Conservation (phyloP, 2,797 vertebrate genomes). For the Brotula barbata region DNA sequence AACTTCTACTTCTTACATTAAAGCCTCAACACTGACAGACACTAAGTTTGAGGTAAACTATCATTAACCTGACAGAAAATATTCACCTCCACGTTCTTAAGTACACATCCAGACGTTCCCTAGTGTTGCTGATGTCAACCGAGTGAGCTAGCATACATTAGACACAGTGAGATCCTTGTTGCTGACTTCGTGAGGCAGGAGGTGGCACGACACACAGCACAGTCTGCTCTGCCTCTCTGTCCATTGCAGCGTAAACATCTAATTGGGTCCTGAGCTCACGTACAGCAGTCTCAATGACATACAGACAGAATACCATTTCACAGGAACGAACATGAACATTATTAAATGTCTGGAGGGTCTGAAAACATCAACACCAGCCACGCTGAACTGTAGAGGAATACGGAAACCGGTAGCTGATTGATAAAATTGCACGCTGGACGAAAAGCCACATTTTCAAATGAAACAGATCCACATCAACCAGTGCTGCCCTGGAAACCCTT, state of each 20-base stretch:
- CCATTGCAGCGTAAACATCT: slow-evolving; percentile 4
- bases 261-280: not conserved
- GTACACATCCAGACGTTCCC: slow-evolving; percentile 15
- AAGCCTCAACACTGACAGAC: slow-evolving; percentile 17
- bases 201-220: slow-evolving; percentile 26
- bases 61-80: slow-evolving; percentile 41
- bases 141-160: slow-evolving; percentile 20
- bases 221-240: slow-evolving; percentile 16
- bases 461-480: slow-evolving; percentile 13
- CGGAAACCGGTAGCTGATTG: slow-evolving; percentile 3
- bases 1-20: not conserved
- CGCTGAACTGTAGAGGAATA: not conserved
- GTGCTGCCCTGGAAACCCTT: slow-evolving; percentile 54
- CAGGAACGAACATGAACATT: not conserved
- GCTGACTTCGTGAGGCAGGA: slow-evolving; percentile 34
- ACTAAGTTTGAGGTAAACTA: not conserved
- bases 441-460: not conserved
- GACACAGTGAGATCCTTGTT: slow-evolving; percentile 41
- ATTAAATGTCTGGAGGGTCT: not conserved
- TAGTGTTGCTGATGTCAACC: slow-evolving; percentile 33
- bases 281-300: slow-evolving; percentile 1
- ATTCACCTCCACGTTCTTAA: slow-evolving; percentile 14
- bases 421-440: too few species aligned
- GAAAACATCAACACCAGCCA: slow-evolving; percentile 7
- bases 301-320: not conserved